A percentile compares a stretch with the other conserved stretches of the same genome.
These are phyloP conservation scores for Epinephelus moara DNA, from an alignment of 2,113 vertebrate species.

Conservation along the genomic window DNA sequence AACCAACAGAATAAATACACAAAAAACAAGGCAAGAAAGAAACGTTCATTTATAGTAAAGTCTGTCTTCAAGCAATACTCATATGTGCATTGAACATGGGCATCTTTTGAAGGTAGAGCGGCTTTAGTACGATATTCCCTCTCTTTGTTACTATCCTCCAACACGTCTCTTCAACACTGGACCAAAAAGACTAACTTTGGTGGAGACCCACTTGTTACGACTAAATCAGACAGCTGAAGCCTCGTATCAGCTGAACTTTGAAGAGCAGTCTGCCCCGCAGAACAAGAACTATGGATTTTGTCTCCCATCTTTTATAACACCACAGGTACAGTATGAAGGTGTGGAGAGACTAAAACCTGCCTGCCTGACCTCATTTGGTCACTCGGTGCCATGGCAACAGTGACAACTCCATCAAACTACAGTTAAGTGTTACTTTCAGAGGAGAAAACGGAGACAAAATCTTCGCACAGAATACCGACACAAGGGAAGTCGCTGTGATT, in stretches of 20 bases:
- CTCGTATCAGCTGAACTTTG: not conserved
- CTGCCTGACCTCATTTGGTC: slow-evolving; percentile 16
- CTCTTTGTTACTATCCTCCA: not conserved
- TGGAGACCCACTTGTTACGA: not conserved
- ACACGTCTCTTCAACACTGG: not conserved
- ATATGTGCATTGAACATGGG: not conserved
- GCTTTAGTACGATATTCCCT: not conserved
- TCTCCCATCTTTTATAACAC: not conserved
- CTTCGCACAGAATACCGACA: not conserved
- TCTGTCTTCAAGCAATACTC: too few species aligned
- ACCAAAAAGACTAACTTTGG: not conserved
- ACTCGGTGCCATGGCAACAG: slow-evolving; percentile 35
- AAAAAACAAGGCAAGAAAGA: too few species aligned
- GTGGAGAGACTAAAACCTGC: slow-evolving; percentile 8
- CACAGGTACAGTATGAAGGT: slow-evolving; percentile 8
- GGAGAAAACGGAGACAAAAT: slow-evolving; percentile 3
- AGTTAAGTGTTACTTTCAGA: not conserved
- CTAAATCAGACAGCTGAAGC: not conserved
- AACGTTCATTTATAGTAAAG: too few species aligned
- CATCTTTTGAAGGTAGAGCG: not conserved
- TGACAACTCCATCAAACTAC: slow-evolving; percentile 40
- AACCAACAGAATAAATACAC: not conserved
- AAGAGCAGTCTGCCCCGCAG: not conserved
- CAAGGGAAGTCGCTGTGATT: not conserved
- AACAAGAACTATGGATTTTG: not conserved